Evolutionary conservation across 1,140 invertebrate genomes (phyloP), one percentile per base, ranked within the genome.

Genomic region (Charaxes varanes): DNA sequence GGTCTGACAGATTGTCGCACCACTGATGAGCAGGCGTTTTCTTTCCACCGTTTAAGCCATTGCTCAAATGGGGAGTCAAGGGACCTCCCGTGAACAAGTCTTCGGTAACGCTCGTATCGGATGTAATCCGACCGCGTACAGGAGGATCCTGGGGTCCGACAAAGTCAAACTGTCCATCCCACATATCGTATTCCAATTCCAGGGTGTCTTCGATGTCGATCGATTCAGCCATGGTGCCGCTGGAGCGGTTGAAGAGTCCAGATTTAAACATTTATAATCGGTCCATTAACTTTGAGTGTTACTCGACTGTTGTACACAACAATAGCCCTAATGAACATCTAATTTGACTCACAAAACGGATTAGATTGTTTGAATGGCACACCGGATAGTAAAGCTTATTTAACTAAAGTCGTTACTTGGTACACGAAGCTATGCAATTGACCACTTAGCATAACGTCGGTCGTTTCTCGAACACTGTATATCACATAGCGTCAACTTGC

Each of bases 161-260:
- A 70, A 94, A 93, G 77, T 93, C 90, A 70, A 94, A 94, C 83
- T 94, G 93, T 26, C 92, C 93, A 66, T 93, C 91, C 92, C 92
- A 94, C 86, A 94, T 89, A 68, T 94, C 93, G 76, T 92, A 92
- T 69, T 93, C 92, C 62, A 93, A 83, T 46, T 90, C 90, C 41
- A 87, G 82, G 53, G 85, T 87, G 57, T 88, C 85, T 53, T 84
- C 81, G 3, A 81, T 69, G 16, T 84, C 82, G 38, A 72, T 60
- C 2, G 65, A 62, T 41, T 84, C 78, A 58, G 64, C 66, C 71
- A 82, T 78, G 36, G 65, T 51, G 53, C 59, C 63, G 48, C 59
- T 63, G 15, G 78, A 77, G 41, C 76, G 73, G 47, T 58, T 66
- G 35, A 80, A 83, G 31, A 83, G 31, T 14, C 72, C 65, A 49